Conservation (phyloP, 2,113 vertebrate species). For the Poecile atricapillus region DNA sequence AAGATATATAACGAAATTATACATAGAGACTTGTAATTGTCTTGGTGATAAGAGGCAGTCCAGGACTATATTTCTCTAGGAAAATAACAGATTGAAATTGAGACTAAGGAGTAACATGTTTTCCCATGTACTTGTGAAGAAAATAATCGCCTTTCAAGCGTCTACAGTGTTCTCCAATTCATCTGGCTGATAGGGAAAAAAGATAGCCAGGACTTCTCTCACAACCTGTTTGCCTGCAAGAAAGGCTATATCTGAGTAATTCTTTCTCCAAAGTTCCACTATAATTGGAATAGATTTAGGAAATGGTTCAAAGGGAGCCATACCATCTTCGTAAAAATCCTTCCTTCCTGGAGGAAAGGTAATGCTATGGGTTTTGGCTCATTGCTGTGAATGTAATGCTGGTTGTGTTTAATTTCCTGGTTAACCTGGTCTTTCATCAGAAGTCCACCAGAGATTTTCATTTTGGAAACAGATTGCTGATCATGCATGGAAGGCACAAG, state of each 20-base stretch:
- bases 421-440: background rate
- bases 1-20: background rate
- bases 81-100: background rate
- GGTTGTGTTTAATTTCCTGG: background rate
- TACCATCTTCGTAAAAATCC: background rate
- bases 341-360: background rate
- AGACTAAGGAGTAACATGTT: background rate
- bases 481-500: background rate
- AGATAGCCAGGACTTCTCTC: background rate
- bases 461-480: background rate
- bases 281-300: background rate
- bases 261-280: background rate
- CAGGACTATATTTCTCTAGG: background rate
- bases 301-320: background rate
- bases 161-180: background rate
- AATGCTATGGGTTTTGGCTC: background rate
- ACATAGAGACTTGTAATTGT: background rate
- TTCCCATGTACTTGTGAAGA: background rate
- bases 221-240: background rate
- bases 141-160: background rate
- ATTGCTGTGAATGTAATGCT: background rate
- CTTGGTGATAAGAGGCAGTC: background rate
- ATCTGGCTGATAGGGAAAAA: background rate
- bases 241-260: background rate
- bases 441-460: background rate